Evolutionary conservation across 2,888 invertebrate species (phyloP), one percentile per base, ranked within the genome.

Genomic region (Congeria kusceri): DNA sequence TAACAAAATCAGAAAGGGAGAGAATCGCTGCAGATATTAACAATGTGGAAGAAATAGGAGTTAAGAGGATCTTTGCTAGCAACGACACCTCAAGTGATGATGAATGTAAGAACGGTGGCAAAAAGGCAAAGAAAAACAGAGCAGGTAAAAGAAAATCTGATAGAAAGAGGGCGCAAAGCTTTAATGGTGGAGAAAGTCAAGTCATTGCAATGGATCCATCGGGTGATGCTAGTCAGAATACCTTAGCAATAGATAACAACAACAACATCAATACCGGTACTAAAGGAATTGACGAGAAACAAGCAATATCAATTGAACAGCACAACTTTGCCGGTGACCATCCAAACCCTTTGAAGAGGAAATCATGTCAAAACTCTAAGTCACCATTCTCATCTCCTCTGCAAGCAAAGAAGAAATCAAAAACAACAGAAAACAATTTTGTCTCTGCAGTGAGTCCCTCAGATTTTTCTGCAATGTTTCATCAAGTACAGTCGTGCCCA

Each of bases 151-250:
- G 23, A 1, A 62, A 62, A 23, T 9, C 39, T 39, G n/a, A 25
- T 5, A 20, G 53, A 20, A 53, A 53, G 7, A 53, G 53, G 25
- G 23, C 20, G 13, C 53, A 1, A 20, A 53, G 25, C 9, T 53
- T 25, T 11, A 29, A 29, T n/a, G 47, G 11, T 46, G 23, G 2
- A 49, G 15, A 65, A 25, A 49, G 11, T 28, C 23, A 20, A 9
- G 29, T 18, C 9, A 20, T 49, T 32, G 18, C 20, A 1, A 72
- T 77, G 77, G 62, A 75, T 47, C 80, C 80, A 4, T 67, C 75
- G 3, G 80, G 80, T 9, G 80, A 75, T 75, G 79, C 79, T n/a
- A 25, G 77, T 32, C 62, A 62, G 32, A 29, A 11, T 20, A 49
- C 9, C 5, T n/a, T n/a, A 66, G 27, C 53, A n/a, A 20, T 18